These are phyloP conservation scores for Manis javanica DNA, from an alignment of 2,797 vertebrate species.

Conservation along the genomic window DNA sequence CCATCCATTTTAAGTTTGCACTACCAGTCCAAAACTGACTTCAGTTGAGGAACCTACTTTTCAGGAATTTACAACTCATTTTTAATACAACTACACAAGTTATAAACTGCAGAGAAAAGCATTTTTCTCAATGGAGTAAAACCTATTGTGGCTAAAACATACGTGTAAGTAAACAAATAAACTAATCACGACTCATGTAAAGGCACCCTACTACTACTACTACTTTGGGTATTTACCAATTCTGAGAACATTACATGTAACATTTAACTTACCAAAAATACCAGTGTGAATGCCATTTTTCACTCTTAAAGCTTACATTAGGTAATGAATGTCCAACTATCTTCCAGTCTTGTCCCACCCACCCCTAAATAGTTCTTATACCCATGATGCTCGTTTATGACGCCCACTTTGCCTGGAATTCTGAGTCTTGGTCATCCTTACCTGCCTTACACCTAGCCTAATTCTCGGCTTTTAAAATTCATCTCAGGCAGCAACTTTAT, in stretches of 20 bases:
- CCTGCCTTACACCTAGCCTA: background rate
- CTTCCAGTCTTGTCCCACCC: background rate
- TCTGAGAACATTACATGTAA: background rate
- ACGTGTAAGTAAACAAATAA: constrained; percentile 13
- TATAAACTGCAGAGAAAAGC: background rate
- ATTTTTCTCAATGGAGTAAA: constrained; percentile 15
- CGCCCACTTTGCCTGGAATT: background rate
- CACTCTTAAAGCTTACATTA: background rate
- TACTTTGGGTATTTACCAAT: background rate
- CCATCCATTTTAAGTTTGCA: background rate
- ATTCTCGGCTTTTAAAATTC: background rate
- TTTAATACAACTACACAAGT: background rate
- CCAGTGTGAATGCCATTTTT: background rate
- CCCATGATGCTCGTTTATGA: background rate
- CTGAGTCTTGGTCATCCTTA: background rate
- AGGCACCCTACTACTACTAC: background rate
- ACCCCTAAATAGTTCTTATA: background rate
- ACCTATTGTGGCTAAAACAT: constrained; percentile 30
- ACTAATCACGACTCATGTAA: background rate
- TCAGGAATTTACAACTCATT: constrained; percentile 21
- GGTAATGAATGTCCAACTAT: background rate
- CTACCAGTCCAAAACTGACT: background rate
- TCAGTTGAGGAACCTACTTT: background rate
- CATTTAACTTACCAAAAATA: background rate
- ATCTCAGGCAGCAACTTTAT: constrained; percentile 8